Conservation (phyloP, 2,113 vertebrate genomes). For the Rattus norvegicus region DNA sequence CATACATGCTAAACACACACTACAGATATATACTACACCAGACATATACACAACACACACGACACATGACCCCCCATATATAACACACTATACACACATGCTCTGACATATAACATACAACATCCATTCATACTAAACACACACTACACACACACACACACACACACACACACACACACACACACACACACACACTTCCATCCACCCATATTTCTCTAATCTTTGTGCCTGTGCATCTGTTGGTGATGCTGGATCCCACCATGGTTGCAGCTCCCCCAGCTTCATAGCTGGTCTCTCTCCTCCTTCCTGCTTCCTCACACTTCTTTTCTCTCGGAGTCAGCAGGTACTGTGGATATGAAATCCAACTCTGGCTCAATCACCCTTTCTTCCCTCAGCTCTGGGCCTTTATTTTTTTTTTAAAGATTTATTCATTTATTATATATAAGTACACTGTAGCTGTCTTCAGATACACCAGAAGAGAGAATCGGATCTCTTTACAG, state of each 20-base stretch:
- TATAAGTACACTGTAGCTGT: no score
- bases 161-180: not conserved
- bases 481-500: no score
- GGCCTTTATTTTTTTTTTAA: no score
- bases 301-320: not conserved
- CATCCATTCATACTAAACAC: not conserved
- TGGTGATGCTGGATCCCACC: not conserved
- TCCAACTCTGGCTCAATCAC: not conserved
- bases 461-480: no score
- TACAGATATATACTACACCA: no score
- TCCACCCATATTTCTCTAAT: not conserved
- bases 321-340: not conserved
- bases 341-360: not conserved
- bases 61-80: not conserved
- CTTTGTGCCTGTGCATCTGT: not conserved
- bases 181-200: not conserved
- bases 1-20: not conserved
- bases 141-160: not conserved
- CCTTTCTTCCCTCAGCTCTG: not conserved
- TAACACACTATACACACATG: not conserved
- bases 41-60: not conserved
- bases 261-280: not conserved
- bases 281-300: not conserved
- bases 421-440: no score
- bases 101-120: not conserved